Percentiles rank a stretch among this genome's conserved stretches.
phyloP scores from a whole-genome alignment of 2,797 vertebrate genomes.

The Protonibea diacanthus region DNA sequence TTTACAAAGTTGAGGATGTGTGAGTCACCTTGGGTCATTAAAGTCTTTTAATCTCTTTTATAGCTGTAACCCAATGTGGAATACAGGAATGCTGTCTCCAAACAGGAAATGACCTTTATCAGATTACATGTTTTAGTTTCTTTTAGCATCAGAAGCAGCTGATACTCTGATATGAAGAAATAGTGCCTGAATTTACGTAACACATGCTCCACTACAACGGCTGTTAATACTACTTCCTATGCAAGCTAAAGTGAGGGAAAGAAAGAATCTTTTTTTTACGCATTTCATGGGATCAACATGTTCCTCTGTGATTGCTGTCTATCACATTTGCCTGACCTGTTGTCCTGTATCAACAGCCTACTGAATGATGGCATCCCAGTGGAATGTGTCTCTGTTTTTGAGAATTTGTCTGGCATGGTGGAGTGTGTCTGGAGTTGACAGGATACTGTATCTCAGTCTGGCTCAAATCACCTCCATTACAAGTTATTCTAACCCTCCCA shows the following conservation, averaged over 20 bases:
- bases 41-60: constrained; percentile 37
- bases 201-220: neutral
- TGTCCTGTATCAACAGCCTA: constrained; percentile 9
- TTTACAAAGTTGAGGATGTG: constrained; percentile 47
- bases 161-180: constrained; percentile 42
- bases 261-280: neutral
- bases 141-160: constrained; percentile 45
- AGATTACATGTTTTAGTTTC: constrained; percentile 40
- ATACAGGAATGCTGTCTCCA: constrained; percentile 62
- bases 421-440: constrained; percentile 59
- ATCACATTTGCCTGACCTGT: constrained; percentile 23
- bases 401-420: constrained; percentile 50
- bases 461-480: constrained; percentile 57
- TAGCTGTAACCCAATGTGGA: constrained; percentile 39
- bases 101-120: constrained; percentile 71
- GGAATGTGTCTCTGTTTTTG: constrained; percentile 66
- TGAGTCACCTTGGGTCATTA: constrained; percentile 64
- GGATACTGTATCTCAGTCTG: constrained; percentile 64
- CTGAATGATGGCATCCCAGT: constrained; percentile 42
- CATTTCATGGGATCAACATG: constrained; percentile 22
- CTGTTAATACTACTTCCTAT: neutral
- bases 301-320: constrained; percentile 1
- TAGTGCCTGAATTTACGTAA: constrained; percentile 13
- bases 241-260: neutral
- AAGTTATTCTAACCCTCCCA: constrained; percentile 54